Evolutionary conservation across 2,888 invertebrate species (phyloP).

Genomic region (Drosophila macrospina): DNA sequence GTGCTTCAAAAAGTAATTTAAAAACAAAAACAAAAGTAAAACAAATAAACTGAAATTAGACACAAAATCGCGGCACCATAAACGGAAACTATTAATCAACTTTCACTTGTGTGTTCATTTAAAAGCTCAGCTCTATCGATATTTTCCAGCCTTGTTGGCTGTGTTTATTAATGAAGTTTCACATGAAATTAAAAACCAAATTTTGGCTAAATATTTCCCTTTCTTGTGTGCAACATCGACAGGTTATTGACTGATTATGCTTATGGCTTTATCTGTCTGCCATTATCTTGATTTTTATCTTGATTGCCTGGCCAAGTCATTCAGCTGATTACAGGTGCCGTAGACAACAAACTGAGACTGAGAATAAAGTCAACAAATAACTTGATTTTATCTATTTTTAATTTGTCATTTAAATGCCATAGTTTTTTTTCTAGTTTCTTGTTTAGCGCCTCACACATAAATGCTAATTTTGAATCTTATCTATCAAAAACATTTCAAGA

Average conservation of each 20-base stretch:
- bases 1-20: background rate
- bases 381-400: slow-evolving; percentile 32
- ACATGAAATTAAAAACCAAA: slow-evolving; percentile 1
- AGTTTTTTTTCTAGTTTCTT: background rate
- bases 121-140: slow-evolving; percentile 16
- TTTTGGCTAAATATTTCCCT: slow-evolving; percentile 22
- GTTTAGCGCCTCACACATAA: background rate
- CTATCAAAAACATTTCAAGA: slow-evolving; percentile 23
- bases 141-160: slow-evolving; percentile 13
- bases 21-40: background rate
- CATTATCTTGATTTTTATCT: slow-evolving; percentile 37
- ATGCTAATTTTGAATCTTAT: slow-evolving; percentile 31
- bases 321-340: slow-evolving; percentile 33
- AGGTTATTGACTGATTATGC: slow-evolving; percentile 57
- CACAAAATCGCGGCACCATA: slow-evolving; percentile 38
- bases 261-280: slow-evolving; percentile 29
- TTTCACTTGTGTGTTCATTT: slow-evolving; percentile 62
- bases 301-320: slow-evolving; percentile 21
- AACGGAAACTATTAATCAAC: slow-evolving; percentile 77
- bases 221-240: slow-evolving; percentile 29
- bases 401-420: slow-evolving; percentile 42
- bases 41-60: slow-evolving; percentile 12
- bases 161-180: slow-evolving; percentile 39
- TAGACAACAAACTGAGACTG: slow-evolving; percentile 1
- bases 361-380: slow-evolving; percentile 15